Evolutionary conservation across 1,140 invertebrate genomes (phyloP).

Genomic region (Oreohelix idahoensis): DNA sequence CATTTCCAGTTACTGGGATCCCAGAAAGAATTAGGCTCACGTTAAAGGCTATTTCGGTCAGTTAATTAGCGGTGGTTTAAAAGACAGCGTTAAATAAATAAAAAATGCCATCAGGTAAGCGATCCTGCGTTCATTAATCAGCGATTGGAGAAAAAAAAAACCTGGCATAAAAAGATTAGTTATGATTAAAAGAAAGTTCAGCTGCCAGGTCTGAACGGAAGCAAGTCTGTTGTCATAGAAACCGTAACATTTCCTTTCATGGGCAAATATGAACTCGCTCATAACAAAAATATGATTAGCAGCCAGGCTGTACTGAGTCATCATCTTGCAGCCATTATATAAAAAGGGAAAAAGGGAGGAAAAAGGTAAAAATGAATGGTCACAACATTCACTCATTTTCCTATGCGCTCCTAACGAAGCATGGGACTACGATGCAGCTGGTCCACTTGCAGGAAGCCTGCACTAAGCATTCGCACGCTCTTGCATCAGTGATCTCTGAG

Average conservation of each 20-base stretch:
- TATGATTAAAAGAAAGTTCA: not conserved
- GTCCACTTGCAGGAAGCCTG: too few species aligned
- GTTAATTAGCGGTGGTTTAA: not conserved
- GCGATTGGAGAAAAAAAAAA: not conserved
- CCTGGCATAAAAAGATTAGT: not conserved
- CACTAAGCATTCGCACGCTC: too few species aligned
- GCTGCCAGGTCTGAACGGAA: slow-evolving; percentile 1
- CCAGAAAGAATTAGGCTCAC: too few species aligned
- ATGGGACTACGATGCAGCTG: too few species aligned
- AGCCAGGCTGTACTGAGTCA: not conserved
- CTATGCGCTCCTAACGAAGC: too few species aligned
- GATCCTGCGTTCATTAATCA: not conserved
- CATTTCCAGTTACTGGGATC: too few species aligned
- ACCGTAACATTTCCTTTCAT: not conserved
- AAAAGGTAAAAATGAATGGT: too few species aligned
- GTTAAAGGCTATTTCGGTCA: not conserved
- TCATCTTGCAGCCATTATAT: too few species aligned
- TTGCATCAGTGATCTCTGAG: too few species aligned
- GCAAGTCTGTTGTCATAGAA: slow-evolving; percentile 12
- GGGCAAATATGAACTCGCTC: not conserved
- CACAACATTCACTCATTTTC: too few species aligned
- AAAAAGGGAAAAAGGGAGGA: too few species aligned
- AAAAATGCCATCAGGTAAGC: not conserved
- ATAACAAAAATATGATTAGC: not conserved
- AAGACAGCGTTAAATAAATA: too few species aligned